Evolutionary conservation across 2,113 vertebrate species (phyloP), one percentile per base, ranked within the genome.

Genomic region (Ifrita kowaldi): DNA sequence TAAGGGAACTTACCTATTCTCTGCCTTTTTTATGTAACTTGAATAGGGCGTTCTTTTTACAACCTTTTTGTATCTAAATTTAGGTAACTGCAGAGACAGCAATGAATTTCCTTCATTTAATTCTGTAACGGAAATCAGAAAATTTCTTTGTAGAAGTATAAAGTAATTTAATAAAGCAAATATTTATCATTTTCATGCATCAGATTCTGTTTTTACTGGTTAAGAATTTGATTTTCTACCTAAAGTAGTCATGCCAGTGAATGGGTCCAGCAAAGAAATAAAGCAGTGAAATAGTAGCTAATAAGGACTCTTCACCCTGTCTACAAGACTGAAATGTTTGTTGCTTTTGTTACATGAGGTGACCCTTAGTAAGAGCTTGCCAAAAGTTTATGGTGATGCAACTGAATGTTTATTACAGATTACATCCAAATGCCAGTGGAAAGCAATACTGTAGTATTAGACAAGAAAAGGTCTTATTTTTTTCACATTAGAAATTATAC

Each of bases 141-240:
- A 78, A 75, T 87, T 94, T 87, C 88, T 97, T 97, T 93, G 91
- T 96, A 96, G 94, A 77, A 93, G 35, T 94, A 95, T 92, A 86
- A 86, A 92, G 76, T 97, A 97, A 97, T 97, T 97, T 97, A 97
- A 97, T 97, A 97, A 97, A 97, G 88, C 93, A 96, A 77, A 95
- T 97, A 96, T 97, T 97, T 97, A 97, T 97, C 76, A 87, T 90
- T 96, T 79, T 79, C 80, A 27, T 49, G 82, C 16, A 24, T 91
- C 73, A 68, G 42, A 21, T 73, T 77, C 49, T 82, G 42, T 49
- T 91, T 89, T 91, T 50, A 27, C 41, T 84, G 15, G 13, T 89
- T 78, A 77, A 79, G 60, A 60, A 39, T 35, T 87, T 3, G 2
- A 35, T 37, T 68, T 93, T 50, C 39, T 90, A 32, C 24, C 16